Conservation (phyloP, 2,113 vertebrate species). For the Clinocottus analis region DNA sequence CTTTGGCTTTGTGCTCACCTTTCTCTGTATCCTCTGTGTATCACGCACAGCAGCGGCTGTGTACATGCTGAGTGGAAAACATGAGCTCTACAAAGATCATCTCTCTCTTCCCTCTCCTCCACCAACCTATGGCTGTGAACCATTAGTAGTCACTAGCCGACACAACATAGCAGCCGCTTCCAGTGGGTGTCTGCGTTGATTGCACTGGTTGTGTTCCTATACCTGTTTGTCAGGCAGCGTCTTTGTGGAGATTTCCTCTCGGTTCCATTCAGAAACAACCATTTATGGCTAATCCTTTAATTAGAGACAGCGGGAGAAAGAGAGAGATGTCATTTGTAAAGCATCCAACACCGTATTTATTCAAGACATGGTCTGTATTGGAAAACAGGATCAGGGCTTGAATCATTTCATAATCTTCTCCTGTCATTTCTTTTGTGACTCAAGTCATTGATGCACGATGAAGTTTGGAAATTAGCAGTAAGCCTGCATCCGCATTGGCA, state of each 20-base stretch:
- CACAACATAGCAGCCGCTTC: slow-evolving; percentile 45
- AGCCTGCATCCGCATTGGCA: neutral
- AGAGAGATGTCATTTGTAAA: slow-evolving; percentile 2
- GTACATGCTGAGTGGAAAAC: slow-evolving; percentile 54
- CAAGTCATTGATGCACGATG: neutral
- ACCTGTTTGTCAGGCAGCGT: slow-evolving; percentile 26
- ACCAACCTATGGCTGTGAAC: slow-evolving; percentile 55
- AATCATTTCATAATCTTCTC: neutral
- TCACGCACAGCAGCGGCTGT: slow-evolving; percentile 45
- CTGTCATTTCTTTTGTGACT: slow-evolving; percentile 1
- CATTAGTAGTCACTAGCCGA: slow-evolving; percentile 56
- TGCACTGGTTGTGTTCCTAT: slow-evolving; percentile 34
- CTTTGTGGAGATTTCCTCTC: slow-evolving; percentile 9
- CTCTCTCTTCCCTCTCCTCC: slow-evolving; percentile 43
- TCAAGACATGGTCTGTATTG: neutral
- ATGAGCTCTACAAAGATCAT: slow-evolving; percentile 51
- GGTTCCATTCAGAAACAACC: slow-evolving; percentile 27
- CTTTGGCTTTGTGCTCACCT: slow-evolving; percentile 31
- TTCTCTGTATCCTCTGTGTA: neutral
- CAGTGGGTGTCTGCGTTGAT: slow-evolving; percentile 48
- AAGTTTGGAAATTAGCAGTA: slow-evolving; percentile 8
- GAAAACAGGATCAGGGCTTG: neutral
- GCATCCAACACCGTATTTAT: slow-evolving; percentile 1
- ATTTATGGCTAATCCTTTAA: slow-evolving; percentile 28
- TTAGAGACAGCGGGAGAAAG: neutral